These are phyloP conservation scores for Myiopsitta monachus DNA, from an alignment of 2,113 vertebrate genomes.

Conservation along the genomic window DNA sequence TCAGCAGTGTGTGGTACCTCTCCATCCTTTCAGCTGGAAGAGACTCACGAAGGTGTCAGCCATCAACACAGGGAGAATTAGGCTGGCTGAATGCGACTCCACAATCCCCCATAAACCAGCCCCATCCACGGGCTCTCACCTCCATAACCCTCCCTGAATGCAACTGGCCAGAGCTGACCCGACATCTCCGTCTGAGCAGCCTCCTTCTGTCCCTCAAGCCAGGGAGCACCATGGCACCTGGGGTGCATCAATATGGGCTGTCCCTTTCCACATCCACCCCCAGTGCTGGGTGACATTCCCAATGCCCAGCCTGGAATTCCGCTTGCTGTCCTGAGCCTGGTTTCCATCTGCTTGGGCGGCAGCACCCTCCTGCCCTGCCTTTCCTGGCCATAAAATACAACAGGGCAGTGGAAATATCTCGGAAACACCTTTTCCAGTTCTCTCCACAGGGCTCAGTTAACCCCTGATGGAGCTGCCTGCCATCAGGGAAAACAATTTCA, in stretches of 20 bases:
- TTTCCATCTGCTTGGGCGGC: background rate
- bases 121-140: background rate
- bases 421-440: slow-evolving; percentile 58
- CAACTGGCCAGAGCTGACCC: background rate
- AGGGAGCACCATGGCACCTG: background rate
- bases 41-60: background rate
- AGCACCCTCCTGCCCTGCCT: slow-evolving; percentile 44
- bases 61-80: no score
- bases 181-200: background rate
- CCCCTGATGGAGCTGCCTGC: slow-evolving; percentile 26
- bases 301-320: background rate
- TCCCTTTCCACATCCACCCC: background rate
- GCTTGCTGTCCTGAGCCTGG: background rate
- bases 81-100: background rate
- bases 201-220: background rate
- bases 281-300: rapidly evolving
- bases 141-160: background rate
- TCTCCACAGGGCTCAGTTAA: slow-evolving; percentile 40
- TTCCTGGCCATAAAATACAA: slow-evolving; percentile 44
- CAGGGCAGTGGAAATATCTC: slow-evolving; percentile 53
- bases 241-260: rapidly evolving
- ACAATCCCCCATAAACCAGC: rapidly evolving
- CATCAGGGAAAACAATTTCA: slow-evolving; percentile 3
- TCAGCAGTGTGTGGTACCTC: background rate
- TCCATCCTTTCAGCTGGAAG: background rate